These are phyloP conservation scores for Enteromius afrohamiltoni DNA, from an alignment of 2,797 vertebrate genomes.

Conservation along the genomic window DNA sequence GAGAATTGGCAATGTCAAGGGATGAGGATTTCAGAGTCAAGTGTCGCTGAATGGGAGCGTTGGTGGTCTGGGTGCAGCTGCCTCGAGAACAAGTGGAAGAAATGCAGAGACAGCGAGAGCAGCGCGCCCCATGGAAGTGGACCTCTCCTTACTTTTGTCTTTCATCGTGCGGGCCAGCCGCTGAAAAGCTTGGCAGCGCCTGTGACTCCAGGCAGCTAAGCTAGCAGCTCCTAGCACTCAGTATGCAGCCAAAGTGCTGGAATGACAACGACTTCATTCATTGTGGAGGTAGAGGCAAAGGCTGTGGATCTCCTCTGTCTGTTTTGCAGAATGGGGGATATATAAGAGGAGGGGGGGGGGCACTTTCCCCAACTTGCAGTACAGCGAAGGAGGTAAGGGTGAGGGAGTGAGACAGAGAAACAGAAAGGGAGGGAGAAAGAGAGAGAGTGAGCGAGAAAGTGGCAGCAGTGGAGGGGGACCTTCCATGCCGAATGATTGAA, in stretches of 20 bases:
- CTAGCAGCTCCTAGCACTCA: conserved; percentile 77
- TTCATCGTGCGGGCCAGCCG: conserved; percentile 49
- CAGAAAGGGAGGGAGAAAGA: conserved; percentile 49
- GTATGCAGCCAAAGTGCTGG: conserved; percentile 82
- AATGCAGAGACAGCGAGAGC: conserved; percentile 72
- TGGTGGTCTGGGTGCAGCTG: conserved; percentile 83
- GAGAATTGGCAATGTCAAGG: conserved; percentile 75
- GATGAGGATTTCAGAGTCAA: conserved; percentile 85
- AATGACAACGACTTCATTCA: conserved; percentile 84
- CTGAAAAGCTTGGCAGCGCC: conserved; percentile 61
- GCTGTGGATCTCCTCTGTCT: conserved; percentile 80
- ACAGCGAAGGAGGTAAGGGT: conserved; percentile 53
- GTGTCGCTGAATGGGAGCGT: conserved; percentile 80
- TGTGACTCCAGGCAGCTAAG: conserved; percentile 74
- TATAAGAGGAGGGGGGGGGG: conserved; percentile 50
- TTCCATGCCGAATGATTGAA: conserved; percentile 84
- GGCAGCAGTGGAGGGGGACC: conserved; percentile 52
- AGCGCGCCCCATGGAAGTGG: conserved; percentile 59
- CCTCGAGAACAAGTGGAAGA: conserved; percentile 79
- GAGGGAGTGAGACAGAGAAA: conserved; percentile 60
- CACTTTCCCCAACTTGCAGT: conserved; percentile 56
- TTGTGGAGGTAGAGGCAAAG: conserved; percentile 77
- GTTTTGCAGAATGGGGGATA: conserved; percentile 52
- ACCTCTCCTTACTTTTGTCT: conserved; percentile 57
- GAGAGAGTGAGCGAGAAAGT: conserved; percentile 69